These are phyloP conservation scores for Sarotherodon lohbergeri DNA, from an alignment of 2,113 vertebrate genomes.

Conservation along the genomic window DNA sequence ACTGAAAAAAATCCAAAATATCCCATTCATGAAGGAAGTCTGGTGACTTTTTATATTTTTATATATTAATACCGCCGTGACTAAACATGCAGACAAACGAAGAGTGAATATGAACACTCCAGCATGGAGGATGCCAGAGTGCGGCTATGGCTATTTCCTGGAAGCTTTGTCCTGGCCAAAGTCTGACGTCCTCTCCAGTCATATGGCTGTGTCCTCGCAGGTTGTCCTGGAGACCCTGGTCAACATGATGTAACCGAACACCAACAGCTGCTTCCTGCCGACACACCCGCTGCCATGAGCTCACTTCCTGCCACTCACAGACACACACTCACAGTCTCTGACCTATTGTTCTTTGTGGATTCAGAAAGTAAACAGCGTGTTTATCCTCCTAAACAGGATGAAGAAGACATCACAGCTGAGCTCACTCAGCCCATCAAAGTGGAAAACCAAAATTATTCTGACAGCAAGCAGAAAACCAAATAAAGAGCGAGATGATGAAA, in stretches of 20 bases:
- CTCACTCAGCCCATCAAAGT: background rate
- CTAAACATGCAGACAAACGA: background rate
- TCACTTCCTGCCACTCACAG: conserved; percentile 5
- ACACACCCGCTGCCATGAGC: background rate
- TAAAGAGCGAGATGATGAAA: background rate
- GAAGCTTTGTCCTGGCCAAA: background rate
- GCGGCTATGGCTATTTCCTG: background rate
- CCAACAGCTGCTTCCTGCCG: conserved; percentile 31
- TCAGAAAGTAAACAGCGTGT: background rate
- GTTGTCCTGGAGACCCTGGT: background rate
- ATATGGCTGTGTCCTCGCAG: background rate
- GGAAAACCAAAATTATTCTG: background rate
- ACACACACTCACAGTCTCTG: background rate
- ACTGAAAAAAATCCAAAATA: background rate
- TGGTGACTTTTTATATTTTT: background rate
- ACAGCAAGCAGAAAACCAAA: background rate
- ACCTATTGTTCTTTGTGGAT: background rate
- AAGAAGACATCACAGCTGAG: background rate
- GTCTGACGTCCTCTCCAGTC: background rate
- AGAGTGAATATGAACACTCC: background rate
- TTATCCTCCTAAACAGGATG: background rate
- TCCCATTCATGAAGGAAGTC: background rate
- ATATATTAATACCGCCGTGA: background rate
- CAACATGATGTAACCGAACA: conserved; percentile 4
- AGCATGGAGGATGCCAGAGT: background rate